Evolutionary conservation across 2,797 vertebrate species (phyloP), one percentile per base, ranked within the genome.

Genomic region (Dipus sagitta): DNA sequence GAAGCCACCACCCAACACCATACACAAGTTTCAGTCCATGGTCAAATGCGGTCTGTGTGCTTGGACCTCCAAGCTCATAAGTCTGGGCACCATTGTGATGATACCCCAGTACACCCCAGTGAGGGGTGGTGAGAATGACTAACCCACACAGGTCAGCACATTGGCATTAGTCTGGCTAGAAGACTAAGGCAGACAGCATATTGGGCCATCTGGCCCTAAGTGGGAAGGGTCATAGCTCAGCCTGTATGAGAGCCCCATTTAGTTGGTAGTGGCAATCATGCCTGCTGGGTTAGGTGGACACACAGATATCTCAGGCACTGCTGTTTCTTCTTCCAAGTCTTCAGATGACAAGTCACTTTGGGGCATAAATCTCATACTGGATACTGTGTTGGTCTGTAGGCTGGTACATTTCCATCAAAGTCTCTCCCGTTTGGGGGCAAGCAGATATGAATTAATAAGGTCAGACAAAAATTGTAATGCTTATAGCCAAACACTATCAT

Each of bases 381-480:
- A 64, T 67, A 58, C 30, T 75, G n/a, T 52, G 32, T 74, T 71
- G 23, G 9, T 87, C 68, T 85, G 2, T 12, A 85, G 18, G 24
- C 18, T 88, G 14, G 9, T 60, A 52, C 8, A 52, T 82, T 94
- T 91, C 67, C 62, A 89, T 23, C 24, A 15, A 6, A 58, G 24
- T 38, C 65, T 92, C 77, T 85, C 70, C 34, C 24, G 62, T 74
- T 34, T 76, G 32, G 52, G 32, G 24, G 38, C 71, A 47, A 87
- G 21, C 28, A 93, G 91, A 86, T 90, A 78, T 89, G 52, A 92
- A 92, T 78, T 60, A 96, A 88, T 87, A 91, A 86, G 21, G 64
- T 81, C 79, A 92, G 60, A 47, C 28, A 15, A 94, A 60, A 93
- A 86, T 84, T 88, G 4, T 62, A 85, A 62, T 83, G n/a, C 52